Conservation (phyloP, 2,888 invertebrate species). For the Amblyjoppa proteus region DNA sequence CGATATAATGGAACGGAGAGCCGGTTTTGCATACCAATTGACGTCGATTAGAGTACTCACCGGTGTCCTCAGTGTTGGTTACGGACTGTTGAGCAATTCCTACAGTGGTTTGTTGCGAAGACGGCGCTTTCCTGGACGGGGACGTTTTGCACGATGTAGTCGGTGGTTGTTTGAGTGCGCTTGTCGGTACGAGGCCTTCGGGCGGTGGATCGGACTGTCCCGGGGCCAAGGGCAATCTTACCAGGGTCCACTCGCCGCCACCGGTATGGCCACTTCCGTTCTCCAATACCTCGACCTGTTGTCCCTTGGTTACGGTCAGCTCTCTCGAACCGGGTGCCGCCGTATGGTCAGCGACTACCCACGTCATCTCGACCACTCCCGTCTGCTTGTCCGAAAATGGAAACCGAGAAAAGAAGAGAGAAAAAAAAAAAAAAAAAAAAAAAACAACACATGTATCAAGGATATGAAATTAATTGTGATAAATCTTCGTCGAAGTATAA, state of each 20-base stretch:
- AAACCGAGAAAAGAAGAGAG: background rate
- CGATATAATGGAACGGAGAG: background rate
- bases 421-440: conserved; percentile 24
- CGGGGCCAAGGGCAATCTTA: conserved; percentile 86
- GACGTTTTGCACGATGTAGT: conserved; percentile 86
- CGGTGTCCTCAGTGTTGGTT: conserved; percentile 81
- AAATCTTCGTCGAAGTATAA: background rate
- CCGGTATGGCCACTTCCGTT: conserved; percentile 86
- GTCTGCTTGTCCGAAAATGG: conserved; percentile 85
- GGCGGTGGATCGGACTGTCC: conserved; percentile 87
- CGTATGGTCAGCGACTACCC: conserved; percentile 95
- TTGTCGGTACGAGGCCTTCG: conserved; percentile 93
- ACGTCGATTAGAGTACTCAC: conserved; percentile 77
- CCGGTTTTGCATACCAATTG: conserved; percentile 12
- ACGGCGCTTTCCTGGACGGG: conserved; percentile 85
- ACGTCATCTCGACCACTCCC: conserved; percentile 94
- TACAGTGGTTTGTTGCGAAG: conserved; percentile 68
- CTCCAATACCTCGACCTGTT: conserved; percentile 97
- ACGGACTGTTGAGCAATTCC: conserved; percentile 77
- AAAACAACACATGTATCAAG: conserved; percentile 10
- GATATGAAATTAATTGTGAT: background rate
- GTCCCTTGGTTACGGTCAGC: conserved; percentile 94
- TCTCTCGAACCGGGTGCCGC: conserved; percentile 92
- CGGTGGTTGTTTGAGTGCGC: conserved; percentile 92
- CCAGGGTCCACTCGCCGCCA: conserved; percentile 84